phyloP scores from a whole-genome alignment of 2,113 vertebrate species.

The Cyphotilapia sp. region DNA sequence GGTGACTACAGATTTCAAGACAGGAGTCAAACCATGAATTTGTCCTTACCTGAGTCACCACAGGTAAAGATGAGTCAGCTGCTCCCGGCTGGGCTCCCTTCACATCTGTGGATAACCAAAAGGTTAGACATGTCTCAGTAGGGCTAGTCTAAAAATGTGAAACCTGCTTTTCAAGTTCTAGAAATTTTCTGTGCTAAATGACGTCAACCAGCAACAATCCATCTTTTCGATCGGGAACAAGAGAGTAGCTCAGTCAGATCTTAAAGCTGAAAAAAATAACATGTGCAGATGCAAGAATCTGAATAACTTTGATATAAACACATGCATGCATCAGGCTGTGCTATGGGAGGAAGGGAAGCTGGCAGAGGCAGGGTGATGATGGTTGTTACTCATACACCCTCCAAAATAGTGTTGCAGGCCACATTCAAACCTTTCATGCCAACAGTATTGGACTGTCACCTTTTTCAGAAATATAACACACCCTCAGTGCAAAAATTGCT shows the following conservation, averaged over 20 bases:
- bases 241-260: not conserved
- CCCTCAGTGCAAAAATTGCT: not conserved
- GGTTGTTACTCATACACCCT: not conserved
- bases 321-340: not conserved
- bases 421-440: not conserved
- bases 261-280: not conserved
- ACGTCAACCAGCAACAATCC: not conserved
- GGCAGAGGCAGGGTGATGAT: not conserved
- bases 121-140: not conserved
- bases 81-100: slow-evolving; percentile 44
- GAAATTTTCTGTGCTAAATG: not conserved
- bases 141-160: not conserved
- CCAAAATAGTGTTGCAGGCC: not conserved
- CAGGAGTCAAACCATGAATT: not conserved
- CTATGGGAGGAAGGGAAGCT: not conserved
- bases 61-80: slow-evolving; percentile 53
- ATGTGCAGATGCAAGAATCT: not conserved
- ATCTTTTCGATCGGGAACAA: not conserved
- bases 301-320: not conserved
- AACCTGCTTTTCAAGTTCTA: not conserved
- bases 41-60: slow-evolving; percentile 44
- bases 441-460: not conserved
- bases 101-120: slow-evolving; percentile 29
- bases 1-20: not conserved
- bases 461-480: not conserved